Percentiles rank a stretch among this genome's conserved stretches.
These are phyloP conservation scores for Micropoecilia bifurca DNA, from an alignment of 2,797 vertebrate species.

Conservation along the genomic window DNA sequence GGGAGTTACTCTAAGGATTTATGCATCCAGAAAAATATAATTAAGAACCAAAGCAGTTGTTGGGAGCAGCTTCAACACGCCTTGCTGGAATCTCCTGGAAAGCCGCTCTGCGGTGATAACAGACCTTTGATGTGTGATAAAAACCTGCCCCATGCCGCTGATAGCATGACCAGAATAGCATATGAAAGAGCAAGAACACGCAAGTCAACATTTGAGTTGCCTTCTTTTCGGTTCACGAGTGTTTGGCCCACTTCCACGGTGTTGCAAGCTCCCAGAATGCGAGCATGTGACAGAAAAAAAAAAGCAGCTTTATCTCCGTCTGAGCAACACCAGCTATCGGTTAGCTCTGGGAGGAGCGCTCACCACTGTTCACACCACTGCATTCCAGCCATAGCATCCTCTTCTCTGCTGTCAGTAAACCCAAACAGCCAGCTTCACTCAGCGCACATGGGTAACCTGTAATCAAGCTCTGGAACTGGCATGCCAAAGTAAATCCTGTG, in stretches of 20 bases:
- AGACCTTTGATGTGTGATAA: constrained; percentile 62
- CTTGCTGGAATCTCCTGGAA: constrained; percentile 53
- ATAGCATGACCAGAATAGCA: constrained; percentile 70
- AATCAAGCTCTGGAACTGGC: constrained; percentile 69
- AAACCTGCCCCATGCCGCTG: constrained; percentile 35
- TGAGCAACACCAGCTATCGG: constrained; percentile 60
- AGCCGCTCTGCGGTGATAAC: constrained; percentile 40
- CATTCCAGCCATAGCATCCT: constrained; percentile 81
- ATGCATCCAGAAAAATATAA: constrained; percentile 47
- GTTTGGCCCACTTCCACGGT: constrained; percentile 40
- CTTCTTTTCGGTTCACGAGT: constrained; percentile 49
- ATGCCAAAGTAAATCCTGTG: constrained; percentile 69
- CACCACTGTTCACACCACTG: constrained; percentile 74
- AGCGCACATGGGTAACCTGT: constrained; percentile 72
- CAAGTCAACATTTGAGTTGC: constrained; percentile 43
- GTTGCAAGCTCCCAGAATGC: constrained; percentile 50
- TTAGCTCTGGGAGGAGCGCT: constrained; percentile 66
- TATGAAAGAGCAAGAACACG: constrained; percentile 47
- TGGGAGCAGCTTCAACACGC: constrained; percentile 28
- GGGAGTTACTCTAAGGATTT: constrained; percentile 47
- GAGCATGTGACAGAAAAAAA: constrained; percentile 64
- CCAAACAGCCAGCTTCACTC: constrained; percentile 72
- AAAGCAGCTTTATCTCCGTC: constrained; percentile 67
- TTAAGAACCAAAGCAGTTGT: constrained; percentile 44
- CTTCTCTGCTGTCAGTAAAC: constrained; percentile 74